A percentile compares a stretch with the other conserved stretches of the same genome.
Evolutionary conservation across 2,888 invertebrate genomes (phyloP).

Genomic region (Amiota communis): DNA sequence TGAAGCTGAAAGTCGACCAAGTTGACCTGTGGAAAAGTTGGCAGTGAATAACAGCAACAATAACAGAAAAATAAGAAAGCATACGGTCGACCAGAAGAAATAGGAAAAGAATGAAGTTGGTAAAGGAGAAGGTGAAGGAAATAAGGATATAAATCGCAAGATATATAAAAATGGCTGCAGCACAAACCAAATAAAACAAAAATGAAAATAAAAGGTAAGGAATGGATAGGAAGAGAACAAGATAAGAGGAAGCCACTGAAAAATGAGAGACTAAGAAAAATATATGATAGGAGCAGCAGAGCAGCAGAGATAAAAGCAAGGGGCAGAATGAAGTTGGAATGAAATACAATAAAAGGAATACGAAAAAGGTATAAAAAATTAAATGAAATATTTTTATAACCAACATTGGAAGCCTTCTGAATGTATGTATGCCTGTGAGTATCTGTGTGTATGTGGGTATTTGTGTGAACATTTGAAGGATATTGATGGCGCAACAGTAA

Average conservation of each 20-base stretch:
- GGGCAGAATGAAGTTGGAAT: constrained; percentile 44
- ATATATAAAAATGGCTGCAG: constrained; percentile 47
- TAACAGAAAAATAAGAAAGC: constrained; percentile 61
- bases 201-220: constrained; percentile 34
- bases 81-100: constrained; percentile 42
- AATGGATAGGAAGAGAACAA: constrained; percentile 40
- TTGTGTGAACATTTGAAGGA: constrained; percentile 44
- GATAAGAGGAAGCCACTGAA: constrained; percentile 27
- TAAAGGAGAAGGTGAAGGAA: constrained; percentile 13
- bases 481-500: constrained; percentile 59
- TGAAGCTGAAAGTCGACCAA: constrained; percentile 55
- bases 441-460: neutral
- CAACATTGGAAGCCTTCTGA: constrained; percentile 33
- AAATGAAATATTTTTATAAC: constrained; percentile 70
- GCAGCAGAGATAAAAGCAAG: constrained; percentile 22
- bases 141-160: constrained; percentile 61
- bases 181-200: constrained; percentile 49
- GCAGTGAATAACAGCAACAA: constrained; percentile 27
- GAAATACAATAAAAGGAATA: constrained; percentile 41
- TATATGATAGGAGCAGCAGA: constrained; percentile 7
- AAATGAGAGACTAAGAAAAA: constrained; percentile 33
- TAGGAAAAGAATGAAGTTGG: constrained; percentile 27
- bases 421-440: constrained; percentile 8
- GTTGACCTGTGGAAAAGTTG: constrained; percentile 51
- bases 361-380: constrained; percentile 56